Conservation (phyloP, 2,113 vertebrate species). For the Ancistrus triradiatus region DNA sequence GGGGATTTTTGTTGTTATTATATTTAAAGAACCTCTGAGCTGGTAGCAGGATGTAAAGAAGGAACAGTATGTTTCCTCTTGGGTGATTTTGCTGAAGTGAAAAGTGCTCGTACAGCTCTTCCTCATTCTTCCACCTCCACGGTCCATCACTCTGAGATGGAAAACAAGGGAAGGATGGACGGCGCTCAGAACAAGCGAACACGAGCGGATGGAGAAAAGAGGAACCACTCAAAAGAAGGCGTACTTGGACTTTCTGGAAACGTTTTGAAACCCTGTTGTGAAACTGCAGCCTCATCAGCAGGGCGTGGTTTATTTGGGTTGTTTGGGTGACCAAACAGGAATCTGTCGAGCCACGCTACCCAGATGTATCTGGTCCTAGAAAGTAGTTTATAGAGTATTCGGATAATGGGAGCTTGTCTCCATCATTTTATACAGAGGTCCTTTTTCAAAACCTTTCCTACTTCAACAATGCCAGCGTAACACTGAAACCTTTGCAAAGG, state of each 20-base stretch:
- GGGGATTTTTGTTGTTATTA: too few species aligned
- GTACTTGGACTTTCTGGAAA: constrained; percentile 18
- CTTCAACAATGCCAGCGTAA: too few species aligned
- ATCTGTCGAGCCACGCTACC: too few species aligned
- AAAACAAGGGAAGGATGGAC: constrained; percentile 11
- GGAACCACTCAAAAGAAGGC: constrained; percentile 37
- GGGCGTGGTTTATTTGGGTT: constrained; percentile 37
- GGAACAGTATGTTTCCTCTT: constrained; percentile 22
- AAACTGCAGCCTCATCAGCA: constrained; percentile 32
- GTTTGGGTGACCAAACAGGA: constrained; percentile 33
- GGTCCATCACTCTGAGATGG: not conserved
- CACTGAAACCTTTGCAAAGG: too few species aligned
- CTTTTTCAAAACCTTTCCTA: too few species aligned
- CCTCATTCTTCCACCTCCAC: not conserved
- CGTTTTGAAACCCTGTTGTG: constrained; percentile 41
- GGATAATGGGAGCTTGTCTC: too few species aligned
- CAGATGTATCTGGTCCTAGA: too few species aligned
- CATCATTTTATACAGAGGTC: too few species aligned
- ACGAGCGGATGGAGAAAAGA: constrained; percentile 27
- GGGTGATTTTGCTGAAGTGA: constrained; percentile 30
- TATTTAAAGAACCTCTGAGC: too few species aligned
- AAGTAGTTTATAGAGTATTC: too few species aligned
- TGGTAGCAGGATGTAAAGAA: too few species aligned
- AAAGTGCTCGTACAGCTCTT: constrained; percentile 15
- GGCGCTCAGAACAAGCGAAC: constrained; percentile 15